Evolutionary conservation across 1,140 invertebrate genomes (phyloP), one percentile per base, ranked within the genome.

Genomic region (Gryllus bimaculatus): DNA sequence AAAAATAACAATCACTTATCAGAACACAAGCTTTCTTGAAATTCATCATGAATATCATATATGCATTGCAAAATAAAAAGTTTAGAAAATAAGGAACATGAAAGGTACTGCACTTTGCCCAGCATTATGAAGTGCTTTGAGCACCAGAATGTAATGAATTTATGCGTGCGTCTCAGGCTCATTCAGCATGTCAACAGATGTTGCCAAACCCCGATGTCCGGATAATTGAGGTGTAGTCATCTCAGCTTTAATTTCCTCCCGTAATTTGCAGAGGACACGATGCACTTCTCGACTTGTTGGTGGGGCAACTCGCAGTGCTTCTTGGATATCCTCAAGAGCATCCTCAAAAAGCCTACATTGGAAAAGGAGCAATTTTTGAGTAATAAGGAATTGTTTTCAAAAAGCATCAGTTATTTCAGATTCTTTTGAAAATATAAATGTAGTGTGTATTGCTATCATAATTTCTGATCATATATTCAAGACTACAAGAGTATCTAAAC

Each of bases 241-340:
- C 21, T 84, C 83, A 47, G 81, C 73, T 74, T 88, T 83, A 73
- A 92, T 90, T 83, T 94, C 92, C 26, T 93, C 92, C 76, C 88
- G 88, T 8, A 93, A 84, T 78, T 89, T 87, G 15, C 88, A 83
- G 0, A 93, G 85, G n/a, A 93, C 89, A 47, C 90, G 88, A 73
- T 90, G 87, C 48, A 93, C 88, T 82, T 93, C 91, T 12, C 88
- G 85, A 82, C 92, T 93, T 79, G 91, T 89, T 8, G 86, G 86
- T 8, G 92, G 92, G 8, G 90, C 89, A 7, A 93, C 84, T 79
- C 89, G 87, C 20, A 93, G 83, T 18, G 92, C 92, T 84, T 93
- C 91, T 80, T 90, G 89, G 73, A 93, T 87, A 81, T 94, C 92
- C 8, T 85, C 83, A n/a, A 93, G 82, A 8, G 93, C 92, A 47